Evolutionary conservation across 2,113 vertebrate species (phyloP).

Genomic region (Takifugu bimaculatus): DNA sequence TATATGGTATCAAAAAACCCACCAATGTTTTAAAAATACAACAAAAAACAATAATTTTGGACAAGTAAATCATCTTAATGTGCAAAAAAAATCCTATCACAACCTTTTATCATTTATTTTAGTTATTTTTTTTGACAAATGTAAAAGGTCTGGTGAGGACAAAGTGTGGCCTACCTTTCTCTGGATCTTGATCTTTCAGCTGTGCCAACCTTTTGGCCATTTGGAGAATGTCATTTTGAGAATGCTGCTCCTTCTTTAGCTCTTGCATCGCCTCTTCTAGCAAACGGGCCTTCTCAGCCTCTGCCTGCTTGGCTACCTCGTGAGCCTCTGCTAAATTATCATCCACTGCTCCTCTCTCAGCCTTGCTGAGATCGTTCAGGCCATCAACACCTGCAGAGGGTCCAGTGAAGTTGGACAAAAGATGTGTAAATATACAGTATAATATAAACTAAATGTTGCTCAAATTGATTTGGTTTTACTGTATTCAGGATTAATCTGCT

Average conservation of each 20-base stretch:
- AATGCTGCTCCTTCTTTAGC: slow-evolving; percentile 79
- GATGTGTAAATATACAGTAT: not conserved
- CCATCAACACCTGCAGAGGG: slow-evolving; percentile 55
- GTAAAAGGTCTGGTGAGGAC: too few relatives aligned
- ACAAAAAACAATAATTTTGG: too few relatives aligned
- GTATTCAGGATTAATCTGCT: slow-evolving; percentile 58
- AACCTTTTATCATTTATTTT: too few relatives aligned
- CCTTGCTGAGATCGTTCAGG: slow-evolving; percentile 85
- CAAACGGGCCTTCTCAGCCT: slow-evolving; percentile 82
- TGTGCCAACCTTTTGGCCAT: slow-evolving; percentile 84
- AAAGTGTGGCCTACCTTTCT: slow-evolving; percentile 75
- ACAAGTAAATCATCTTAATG: too few relatives aligned
- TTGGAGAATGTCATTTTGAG: slow-evolving; percentile 81
- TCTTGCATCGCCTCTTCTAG: slow-evolving; percentile 83
- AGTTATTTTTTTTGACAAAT: too few relatives aligned
- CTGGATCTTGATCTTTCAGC: slow-evolving; percentile 85
- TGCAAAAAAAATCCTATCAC: too few relatives aligned
- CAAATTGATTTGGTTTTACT: slow-evolving; percentile 36
- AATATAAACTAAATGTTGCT: slow-evolving; percentile 2
- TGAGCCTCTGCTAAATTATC: slow-evolving; percentile 71
- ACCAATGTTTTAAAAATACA: slow-evolving; percentile 1
- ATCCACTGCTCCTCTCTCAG: slow-evolving; percentile 47
- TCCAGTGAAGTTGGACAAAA: slow-evolving; percentile 4
- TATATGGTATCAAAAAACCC: not conserved
- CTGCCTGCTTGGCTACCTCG: slow-evolving; percentile 68